phyloP scores from a whole-genome alignment of 2,888 invertebrate genomes.

The Lacanobia wlatinum region DNA sequence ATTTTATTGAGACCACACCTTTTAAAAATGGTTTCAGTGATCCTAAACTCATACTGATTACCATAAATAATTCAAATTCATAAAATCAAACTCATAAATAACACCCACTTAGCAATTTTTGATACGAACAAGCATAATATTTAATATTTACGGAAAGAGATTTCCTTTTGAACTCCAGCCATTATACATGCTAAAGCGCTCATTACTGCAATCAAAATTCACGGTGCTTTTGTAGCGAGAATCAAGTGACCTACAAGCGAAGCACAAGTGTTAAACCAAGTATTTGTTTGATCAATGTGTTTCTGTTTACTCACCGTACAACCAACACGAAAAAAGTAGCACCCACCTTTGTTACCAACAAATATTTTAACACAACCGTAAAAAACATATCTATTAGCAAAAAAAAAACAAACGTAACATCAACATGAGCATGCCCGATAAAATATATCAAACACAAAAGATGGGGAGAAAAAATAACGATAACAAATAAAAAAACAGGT shows the following conservation, averaged over 20 bases:
- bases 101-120: slow-evolving; percentile 25
- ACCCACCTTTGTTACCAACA: slow-evolving; percentile 16
- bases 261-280: slow-evolving; percentile 59
- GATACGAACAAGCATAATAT: slow-evolving; percentile 25
- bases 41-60: slow-evolving; percentile 1
- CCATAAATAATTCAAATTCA: slow-evolving; percentile 16
- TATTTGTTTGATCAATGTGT: slow-evolving; percentile 64
- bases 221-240: slow-evolving; percentile 47
- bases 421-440: slow-evolving; percentile 57
- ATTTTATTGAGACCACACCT: slow-evolving; percentile 4
- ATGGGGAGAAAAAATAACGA: slow-evolving; percentile 52
- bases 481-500: slow-evolving; percentile 57
- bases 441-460: slow-evolving; percentile 60
- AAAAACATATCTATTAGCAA: slow-evolving; percentile 28
- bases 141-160: slow-evolving; percentile 31
- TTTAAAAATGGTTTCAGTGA: slow-evolving; percentile 3
- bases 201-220: slow-evolving; percentile 49
- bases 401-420: slow-evolving; percentile 42
- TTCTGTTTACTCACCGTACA: slow-evolving; percentile 36
- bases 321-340: slow-evolving; percentile 27
- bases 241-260: slow-evolving; percentile 44
- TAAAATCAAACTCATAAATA: slow-evolving; percentile 33
- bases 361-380: slow-evolving; percentile 13
- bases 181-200: slow-evolving; percentile 49
- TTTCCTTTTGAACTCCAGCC: slow-evolving; percentile 29